phyloP scores from a whole-genome alignment of 2,113 vertebrate genomes.

The Urocynchramus pylzowi region DNA sequence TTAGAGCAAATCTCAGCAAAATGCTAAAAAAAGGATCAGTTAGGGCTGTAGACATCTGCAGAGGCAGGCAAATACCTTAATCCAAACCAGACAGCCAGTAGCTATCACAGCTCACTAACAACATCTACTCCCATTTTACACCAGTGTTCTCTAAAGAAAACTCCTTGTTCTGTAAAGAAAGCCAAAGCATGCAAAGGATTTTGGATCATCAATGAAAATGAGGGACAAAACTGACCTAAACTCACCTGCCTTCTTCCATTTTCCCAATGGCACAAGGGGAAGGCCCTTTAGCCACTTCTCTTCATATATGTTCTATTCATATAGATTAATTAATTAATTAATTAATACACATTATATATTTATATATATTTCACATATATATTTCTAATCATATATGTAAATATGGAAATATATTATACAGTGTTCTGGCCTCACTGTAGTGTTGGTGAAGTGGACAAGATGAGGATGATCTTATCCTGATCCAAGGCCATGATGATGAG shows the following conservation, averaged over 20 bases:
- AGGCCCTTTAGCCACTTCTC: background rate
- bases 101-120: background rate
- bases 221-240: background rate
- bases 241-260: background rate
- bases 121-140: background rate
- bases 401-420: background rate
- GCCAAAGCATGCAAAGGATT: background rate
- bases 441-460: background rate
- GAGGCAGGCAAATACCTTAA: background rate
- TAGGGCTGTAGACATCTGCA: background rate
- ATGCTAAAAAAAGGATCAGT: background rate
- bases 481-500: background rate
- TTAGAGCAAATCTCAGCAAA: slow-evolving; percentile 4
- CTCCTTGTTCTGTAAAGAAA: background rate
- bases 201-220: background rate
- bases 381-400: background rate
- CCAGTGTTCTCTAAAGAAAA: background rate
- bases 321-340: no score
- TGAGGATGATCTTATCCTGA: no score
- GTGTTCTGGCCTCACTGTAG: background rate
- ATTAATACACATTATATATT: no score
- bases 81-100: background rate
- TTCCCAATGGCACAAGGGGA: background rate
- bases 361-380: background rate
- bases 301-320: background rate